Base-by-base conservation (phyloP, 1,140 invertebrate species). In the Neotoxoptera formosana region DNA sequence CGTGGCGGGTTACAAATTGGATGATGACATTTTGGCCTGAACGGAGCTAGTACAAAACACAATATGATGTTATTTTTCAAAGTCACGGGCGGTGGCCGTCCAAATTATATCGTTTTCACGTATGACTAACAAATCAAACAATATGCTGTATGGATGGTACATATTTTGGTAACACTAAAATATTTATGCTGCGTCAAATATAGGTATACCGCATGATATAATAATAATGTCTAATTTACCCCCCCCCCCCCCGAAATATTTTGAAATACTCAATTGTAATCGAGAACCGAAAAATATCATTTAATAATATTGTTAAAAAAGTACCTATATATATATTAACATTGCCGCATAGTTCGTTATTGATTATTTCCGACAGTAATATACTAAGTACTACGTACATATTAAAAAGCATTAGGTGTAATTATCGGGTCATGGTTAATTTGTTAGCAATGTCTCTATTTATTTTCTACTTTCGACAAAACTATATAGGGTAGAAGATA, bases 1-100 rank as follows among this genome's bases (percentile, higher is more conserved):
- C 81, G 23, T 93, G 23, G 76, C 91, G 91, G 91, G 91, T 93
- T 56, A 93, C 91, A 93, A 93, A 93, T 93, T 93, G 51, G 81
- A 93, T 36, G 91, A 93, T 86, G 91, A 93, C 91, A 93, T 93
- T 84, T 84, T 51, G 76, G 48, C 53, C 53, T 41, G 25, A n/a
- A 41, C 7, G 21, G 56, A 8, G 14, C 8, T 36, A 21, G 56
- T 45, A 45, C 14, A 47, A 45, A 90, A 90, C 30, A 76, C 23
- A 41, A 41, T 41, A 36, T 67, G 8, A 60, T 60, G 36, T 90
- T 90, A 60, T 90, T n/a, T 90, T 90, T 67, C 41, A 45, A 56
- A 67, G 53, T 45, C 53, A 30, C n/a, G 53, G 20, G 11, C 14
- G 6, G 14, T n/a, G n/a, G 47, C n/a, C 41, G 4, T 41, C 41